Evolutionary conservation across 2,797 vertebrate species (phyloP).

Genomic region (Channa striata): DNA sequence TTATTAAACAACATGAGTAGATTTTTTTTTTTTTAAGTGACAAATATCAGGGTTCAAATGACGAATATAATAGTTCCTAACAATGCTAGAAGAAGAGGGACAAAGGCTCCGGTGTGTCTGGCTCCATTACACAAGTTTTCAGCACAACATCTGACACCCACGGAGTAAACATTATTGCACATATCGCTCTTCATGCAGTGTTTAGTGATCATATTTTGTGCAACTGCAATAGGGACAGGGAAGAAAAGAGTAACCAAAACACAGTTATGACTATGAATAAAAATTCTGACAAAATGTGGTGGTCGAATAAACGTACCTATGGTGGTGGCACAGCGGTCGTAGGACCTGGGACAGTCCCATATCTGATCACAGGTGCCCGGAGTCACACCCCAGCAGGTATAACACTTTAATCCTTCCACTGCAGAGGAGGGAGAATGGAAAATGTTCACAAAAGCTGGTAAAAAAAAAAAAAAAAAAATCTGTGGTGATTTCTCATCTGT

Average conservation of each 20-base stretch:
- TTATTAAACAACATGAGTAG: neutral
- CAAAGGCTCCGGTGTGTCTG: constrained; percentile 13
- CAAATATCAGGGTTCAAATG: constrained; percentile 23
- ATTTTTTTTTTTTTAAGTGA: no score
- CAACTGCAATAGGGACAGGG: constrained; percentile 38
- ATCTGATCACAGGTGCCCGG: constrained; percentile 21
- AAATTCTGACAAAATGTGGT: neutral
- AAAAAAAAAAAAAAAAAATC: neutral
- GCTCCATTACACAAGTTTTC: constrained; percentile 58
- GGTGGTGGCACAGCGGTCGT: constrained; percentile 44
- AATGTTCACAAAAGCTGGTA: neutral
- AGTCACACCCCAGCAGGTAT: constrained; percentile 49
- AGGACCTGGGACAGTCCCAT: constrained; percentile 16
- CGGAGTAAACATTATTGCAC: constrained; percentile 6
- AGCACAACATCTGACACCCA: constrained; percentile 47
- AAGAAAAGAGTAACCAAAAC: neutral
- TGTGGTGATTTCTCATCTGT: neutral
- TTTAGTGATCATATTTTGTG: constrained; percentile 63
- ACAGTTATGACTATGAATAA: neutral
- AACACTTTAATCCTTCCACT: constrained; percentile 49
- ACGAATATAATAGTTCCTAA: constrained; percentile 27
- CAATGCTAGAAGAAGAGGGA: constrained; percentile 35
- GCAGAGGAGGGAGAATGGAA: neutral
- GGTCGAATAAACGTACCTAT: constrained; percentile 29
- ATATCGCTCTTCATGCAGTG: constrained; percentile 59